phyloP scores from a whole-genome alignment of 64 coral and sea anemone species.

The Catalaphyllia jardinei region DNA sequence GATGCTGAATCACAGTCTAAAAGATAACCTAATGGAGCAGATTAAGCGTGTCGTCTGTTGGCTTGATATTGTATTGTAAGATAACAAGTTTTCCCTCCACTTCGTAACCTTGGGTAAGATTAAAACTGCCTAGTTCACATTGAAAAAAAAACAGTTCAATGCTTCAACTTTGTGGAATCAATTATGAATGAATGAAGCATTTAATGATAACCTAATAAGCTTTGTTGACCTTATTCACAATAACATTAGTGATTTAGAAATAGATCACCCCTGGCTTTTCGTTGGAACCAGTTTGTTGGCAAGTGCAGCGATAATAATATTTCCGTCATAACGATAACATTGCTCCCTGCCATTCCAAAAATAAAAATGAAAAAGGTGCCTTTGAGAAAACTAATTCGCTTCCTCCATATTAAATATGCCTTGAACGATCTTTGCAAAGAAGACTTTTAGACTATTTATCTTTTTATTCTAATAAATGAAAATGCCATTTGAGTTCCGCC shows the following conservation, averaged over 20 bases:
- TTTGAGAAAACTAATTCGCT: too few relatives aligned
- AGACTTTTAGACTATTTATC: too few relatives aligned
- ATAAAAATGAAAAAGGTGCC: too few relatives aligned
- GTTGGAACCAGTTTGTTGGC: not conserved
- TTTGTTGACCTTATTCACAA: not conserved
- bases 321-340: too few relatives aligned
- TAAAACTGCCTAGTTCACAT: not conserved
- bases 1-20: too few relatives aligned
- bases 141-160: not conserved
- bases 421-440: too few relatives aligned
- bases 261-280: not conserved
- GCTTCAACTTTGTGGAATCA: not conserved
- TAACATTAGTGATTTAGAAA: not conserved
- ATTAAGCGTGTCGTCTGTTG: too few relatives aligned
- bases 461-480: not conserved
- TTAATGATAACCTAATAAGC: not conserved
- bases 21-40: too few relatives aligned
- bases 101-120: not conserved
- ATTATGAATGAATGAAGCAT: not conserved
- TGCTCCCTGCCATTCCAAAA: too few relatives aligned
- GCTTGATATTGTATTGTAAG: too few relatives aligned
- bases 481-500: not conserved
- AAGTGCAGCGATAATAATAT: not conserved
- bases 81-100: not conserved
- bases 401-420: too few relatives aligned